Base-by-base conservation (phyloP, 2,888 invertebrate genomes). In the Synanthedon myopaeformis region DNA sequence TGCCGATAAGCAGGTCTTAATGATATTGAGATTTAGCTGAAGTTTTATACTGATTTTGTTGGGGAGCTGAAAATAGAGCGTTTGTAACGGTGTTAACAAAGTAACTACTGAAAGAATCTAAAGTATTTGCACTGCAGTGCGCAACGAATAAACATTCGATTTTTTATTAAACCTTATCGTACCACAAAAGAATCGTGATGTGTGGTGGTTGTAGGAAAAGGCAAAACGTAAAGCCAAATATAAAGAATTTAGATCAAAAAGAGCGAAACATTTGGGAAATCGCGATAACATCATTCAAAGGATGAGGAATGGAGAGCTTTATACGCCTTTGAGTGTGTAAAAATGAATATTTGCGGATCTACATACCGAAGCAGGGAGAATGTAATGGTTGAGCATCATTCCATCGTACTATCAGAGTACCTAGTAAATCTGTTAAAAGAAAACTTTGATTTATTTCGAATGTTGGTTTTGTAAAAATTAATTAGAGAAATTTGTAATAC, bases 281-380 rank as follows among this genome's bases (percentile, higher is more conserved):
- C 71, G 75, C 74, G 79, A 82, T 81, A 81, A 81, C 76, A 79
- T 77, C 81, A 76, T 79, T 82, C 82, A 83, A 82, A 82, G 76
- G 76, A 81, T 80, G 77, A 78, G 72, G 74, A 78, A 78, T 78
- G 72, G 74, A 72, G 70, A 75, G 81, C 72, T 79, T 78, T 79
- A 74, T 79, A 78, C 72, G 77, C 74, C 74, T 82, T 79, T 79
- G 78, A 81, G 73, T 71, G 69, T 70, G 75, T 70, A 73, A 63
- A 78, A 78, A 77, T 79, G 79, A 79, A 79, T 76, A 74, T 76
- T 67, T 69, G 66, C 28, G 42, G 52, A 52, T 52, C 52, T 52
- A 41, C 61, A 64, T 64, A 63, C 56, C 55, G 52, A 48, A 56
- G 56, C 54, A 55, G 56, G 57, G 55, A 52, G 52, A 52, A 52